Evolutionary conservation across 2,113 vertebrate species (phyloP), one percentile per base, ranked within the genome.

Genomic region (Eulemur rufifrons): DNA sequence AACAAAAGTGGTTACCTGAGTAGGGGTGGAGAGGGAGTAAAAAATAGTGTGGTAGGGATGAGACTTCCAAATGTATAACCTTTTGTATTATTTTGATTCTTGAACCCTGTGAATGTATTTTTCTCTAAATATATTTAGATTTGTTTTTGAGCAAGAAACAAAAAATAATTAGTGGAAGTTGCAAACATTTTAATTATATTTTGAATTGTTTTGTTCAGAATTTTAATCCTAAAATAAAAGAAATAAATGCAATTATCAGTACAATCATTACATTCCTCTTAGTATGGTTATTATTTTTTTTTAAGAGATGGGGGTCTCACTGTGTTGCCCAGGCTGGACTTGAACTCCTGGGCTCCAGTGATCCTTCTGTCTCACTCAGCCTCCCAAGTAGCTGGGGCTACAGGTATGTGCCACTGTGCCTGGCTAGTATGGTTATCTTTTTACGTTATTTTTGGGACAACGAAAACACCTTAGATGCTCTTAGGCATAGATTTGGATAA

Each of bases 151-250:
- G 59, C 37, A 74, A 34, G 18, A n/a, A 93, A 89, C 69, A 78
- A 74, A 92, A 77, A 52, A 63, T 54, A 29, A 12, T 45, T 95
- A 63, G 45, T 86, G 39, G 52, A 54, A 42, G 9, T 64, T 94
- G 54, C 2, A 82, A 52, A 81, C 54, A 50, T 78, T 92, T 86
- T 61, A 82, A 94, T 27, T 91, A 15, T 73, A 77, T 82, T 88
- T 74, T 68, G 39, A 23, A 21, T 89, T 80, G 42, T 66, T 95
- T 82, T 77, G 32, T 77, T 94, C 39, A 71, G 63, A 86, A 95
- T 95, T 83, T 84, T 86, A 87, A 71, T 88, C 3, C 32, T 84
- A 69, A 47, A 91, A 83, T 77, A 42, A 27, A 91, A 74, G 18
- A 96, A 85, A 63, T 77, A 77, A 89, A 34, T 66, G 20, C 18